phyloP scores from a whole-genome alignment of 1,140 invertebrate genomes.

The Pseudomyrmex sp. region DNA sequence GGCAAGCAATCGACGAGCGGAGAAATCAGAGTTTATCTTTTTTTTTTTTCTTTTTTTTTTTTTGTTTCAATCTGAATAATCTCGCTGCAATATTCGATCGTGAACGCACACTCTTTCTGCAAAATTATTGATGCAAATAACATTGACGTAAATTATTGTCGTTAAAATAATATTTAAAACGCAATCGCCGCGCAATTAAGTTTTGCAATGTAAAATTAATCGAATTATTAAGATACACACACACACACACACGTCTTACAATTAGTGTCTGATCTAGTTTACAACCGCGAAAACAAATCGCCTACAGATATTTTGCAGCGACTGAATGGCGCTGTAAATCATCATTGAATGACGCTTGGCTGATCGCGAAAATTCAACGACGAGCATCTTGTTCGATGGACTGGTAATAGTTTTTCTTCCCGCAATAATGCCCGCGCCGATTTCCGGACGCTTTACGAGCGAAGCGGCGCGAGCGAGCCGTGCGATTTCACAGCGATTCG shows the following conservation, averaged over 20 bases:
- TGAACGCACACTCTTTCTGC: constrained; percentile 4
- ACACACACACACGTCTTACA: not conserved
- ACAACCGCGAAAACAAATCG: constrained; percentile 37
- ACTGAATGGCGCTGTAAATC: constrained; percentile 50
- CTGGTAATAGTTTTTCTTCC: constrained; percentile 42
- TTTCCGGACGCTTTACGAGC: constrained; percentile 26
- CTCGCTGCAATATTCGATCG: not conserved
- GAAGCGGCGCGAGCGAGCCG: constrained; percentile 23
- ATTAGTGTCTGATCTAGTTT: constrained; percentile 10
- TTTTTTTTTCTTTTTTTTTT: not conserved
- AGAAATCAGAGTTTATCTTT: constrained; percentile 33
- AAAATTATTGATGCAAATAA: not conserved
- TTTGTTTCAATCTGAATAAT: not conserved
- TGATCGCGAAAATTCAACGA: constrained; percentile 42
- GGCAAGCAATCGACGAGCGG: constrained; percentile 39
- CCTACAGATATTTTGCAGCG: constrained; percentile 40
- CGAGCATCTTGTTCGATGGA: constrained; percentile 25
- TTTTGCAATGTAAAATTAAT: too few relatives aligned
- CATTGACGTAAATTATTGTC: not conserved
- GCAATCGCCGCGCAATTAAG: too few relatives aligned
- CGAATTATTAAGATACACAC: too few relatives aligned
- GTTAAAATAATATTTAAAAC: not conserved
- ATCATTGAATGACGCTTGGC: constrained; percentile 34
- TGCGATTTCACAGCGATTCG: constrained; percentile 54
- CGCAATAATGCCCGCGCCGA: not conserved